These are phyloP conservation scores for Strigamia transsilvanica DNA, from an alignment of 2,888 invertebrate genomes.

Conservation along the genomic window DNA sequence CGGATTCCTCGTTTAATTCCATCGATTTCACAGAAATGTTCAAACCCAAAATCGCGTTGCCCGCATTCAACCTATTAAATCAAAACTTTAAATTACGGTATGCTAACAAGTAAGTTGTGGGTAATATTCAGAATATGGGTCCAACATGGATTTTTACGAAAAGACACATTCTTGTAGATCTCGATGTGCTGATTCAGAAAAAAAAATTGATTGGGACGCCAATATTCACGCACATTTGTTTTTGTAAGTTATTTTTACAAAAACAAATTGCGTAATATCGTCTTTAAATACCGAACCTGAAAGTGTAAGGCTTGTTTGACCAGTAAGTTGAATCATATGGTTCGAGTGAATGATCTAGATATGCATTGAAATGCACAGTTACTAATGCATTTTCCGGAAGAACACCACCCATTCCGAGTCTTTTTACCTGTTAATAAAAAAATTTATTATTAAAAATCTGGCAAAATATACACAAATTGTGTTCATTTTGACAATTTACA, in stretches of 20 bases:
- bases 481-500: too few species aligned
- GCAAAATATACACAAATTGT: too few species aligned
- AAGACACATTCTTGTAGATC: too few species aligned
- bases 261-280: too few species aligned
- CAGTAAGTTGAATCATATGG: constrained; percentile 77
- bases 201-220: too few species aligned
- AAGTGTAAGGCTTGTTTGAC: constrained; percentile 63
- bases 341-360: constrained; percentile 73
- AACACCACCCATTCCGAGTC: constrained; percentile 65
- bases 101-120: too few species aligned
- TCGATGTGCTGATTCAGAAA: too few species aligned
- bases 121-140: too few species aligned
- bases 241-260: too few species aligned
- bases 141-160: too few species aligned
- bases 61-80: constrained; percentile 64
- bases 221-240: too few species aligned
- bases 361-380: constrained; percentile 74
- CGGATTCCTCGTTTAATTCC: constrained; percentile 79
- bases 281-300: constrained; percentile 40
- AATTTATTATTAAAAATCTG: too few species aligned
- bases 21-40: constrained; percentile 73
- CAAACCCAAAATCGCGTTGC: constrained; percentile 71
- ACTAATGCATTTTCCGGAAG: constrained; percentile 71
- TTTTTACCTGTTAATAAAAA: background rate
- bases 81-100: background rate